These are phyloP conservation scores for Atrichornis clamosus DNA, from an alignment of 2,113 vertebrate species.

Conservation along the genomic window DNA sequence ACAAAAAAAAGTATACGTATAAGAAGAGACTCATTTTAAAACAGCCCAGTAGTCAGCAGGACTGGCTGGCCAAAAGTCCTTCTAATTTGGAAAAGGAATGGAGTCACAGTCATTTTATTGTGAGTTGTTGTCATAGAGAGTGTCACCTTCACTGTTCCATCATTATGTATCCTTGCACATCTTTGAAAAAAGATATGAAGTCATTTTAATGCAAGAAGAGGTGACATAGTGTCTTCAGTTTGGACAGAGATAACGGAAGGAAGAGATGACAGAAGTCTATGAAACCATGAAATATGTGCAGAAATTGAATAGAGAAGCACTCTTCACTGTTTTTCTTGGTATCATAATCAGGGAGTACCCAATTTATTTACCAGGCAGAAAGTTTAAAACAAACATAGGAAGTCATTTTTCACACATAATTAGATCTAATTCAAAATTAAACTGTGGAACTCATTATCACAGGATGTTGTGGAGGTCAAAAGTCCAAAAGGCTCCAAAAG, in stretches of 20 bases:
- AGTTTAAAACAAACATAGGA: conserved; percentile 38
- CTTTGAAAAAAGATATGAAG: background rate
- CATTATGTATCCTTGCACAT: background rate
- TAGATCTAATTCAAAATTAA: conserved; percentile 14
- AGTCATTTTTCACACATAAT: conserved; percentile 28
- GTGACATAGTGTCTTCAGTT: background rate
- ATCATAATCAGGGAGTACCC: background rate
- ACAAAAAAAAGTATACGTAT: background rate
- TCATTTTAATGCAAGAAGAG: background rate
- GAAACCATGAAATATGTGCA: background rate
- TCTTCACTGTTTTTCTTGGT: background rate
- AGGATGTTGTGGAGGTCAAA: conserved; percentile 11
- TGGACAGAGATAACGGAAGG: background rate
- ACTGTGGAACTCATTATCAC: background rate
- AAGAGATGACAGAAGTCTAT: background rate
- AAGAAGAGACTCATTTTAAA: background rate
- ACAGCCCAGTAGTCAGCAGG: background rate
- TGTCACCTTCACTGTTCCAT: background rate
- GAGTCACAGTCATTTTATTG: background rate
- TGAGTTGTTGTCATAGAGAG: background rate
- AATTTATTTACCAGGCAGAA: conserved; percentile 21
- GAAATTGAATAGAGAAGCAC: background rate
- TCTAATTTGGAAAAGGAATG: background rate
- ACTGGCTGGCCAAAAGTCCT: background rate
- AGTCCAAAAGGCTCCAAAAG: conserved; percentile 6